Conservation (phyloP, 2,113 vertebrate genomes). For the Nothocercus nigrocapillus region DNA sequence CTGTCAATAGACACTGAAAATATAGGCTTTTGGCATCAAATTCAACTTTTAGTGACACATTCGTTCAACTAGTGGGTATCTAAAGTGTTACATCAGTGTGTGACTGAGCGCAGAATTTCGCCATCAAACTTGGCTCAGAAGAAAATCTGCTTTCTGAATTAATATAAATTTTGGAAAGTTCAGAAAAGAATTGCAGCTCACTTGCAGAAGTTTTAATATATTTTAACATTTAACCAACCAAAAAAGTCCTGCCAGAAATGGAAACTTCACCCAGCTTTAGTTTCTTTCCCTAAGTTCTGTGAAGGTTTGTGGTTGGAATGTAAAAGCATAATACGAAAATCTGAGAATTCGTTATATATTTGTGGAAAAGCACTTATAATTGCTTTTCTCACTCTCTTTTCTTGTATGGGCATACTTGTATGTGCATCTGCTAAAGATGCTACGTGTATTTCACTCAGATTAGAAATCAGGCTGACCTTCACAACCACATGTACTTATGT, state of each 20-base stretch:
- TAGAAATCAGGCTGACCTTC: slow-evolving; percentile 53
- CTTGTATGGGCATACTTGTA: slow-evolving; percentile 35
- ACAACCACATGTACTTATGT: not conserved
- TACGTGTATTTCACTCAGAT: slow-evolving; percentile 34
- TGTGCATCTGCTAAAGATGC: slow-evolving; percentile 30
- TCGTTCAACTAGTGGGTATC: not conserved
- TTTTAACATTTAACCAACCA: not conserved
- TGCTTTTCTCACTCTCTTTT: slow-evolving; percentile 57
- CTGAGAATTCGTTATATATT: slow-evolving; percentile 22
- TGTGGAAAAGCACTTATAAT: slow-evolving; percentile 59
- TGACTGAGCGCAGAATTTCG: slow-evolving; percentile 12
- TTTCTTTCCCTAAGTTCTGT: not conserved
- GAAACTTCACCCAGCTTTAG: not conserved
- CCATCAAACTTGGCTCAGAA: not conserved
- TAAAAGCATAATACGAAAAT: slow-evolving; percentile 20
- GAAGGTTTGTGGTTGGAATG: slow-evolving; percentile 6
- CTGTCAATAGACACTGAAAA: slow-evolving; percentile 20
- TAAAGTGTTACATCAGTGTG: not conserved
- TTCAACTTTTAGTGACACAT: slow-evolving; percentile 40
- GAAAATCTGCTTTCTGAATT: not conserved
- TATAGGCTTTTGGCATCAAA: slow-evolving; percentile 33
- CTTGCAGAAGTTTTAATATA: not conserved
- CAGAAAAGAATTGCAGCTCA: not conserved
- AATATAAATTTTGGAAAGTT: not conserved
- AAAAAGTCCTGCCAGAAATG: not conserved